phyloP scores from a whole-genome alignment of 2,113 vertebrate species.

The Helogale parvula region DNA sequence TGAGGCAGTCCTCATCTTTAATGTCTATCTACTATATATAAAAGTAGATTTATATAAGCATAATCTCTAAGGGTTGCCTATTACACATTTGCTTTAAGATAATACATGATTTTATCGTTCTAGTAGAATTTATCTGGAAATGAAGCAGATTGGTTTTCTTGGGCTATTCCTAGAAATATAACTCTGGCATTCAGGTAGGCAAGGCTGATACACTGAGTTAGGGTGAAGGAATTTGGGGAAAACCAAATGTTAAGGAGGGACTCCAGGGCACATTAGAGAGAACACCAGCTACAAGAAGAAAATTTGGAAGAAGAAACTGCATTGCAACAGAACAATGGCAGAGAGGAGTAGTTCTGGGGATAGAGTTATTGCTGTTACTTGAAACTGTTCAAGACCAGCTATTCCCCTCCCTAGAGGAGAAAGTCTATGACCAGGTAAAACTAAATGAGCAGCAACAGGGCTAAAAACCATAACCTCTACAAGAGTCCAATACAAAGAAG shows the following conservation, averaged over 20 bases:
- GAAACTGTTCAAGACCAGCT: neutral
- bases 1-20: neutral
- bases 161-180: conserved; percentile 23
- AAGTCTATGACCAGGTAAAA: neutral
- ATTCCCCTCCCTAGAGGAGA: neutral
- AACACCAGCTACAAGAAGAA: neutral
- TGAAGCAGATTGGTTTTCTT: neutral
- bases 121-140: conserved; percentile 1
- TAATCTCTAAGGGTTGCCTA: neutral
- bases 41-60: neutral
- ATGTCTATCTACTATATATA: neutral
- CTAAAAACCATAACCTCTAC: neutral
- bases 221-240: neutral
- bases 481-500: neutral
- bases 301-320: neutral
- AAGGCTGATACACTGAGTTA: neutral
- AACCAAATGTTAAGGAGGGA: neutral
- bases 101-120: neutral
- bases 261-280: neutral
- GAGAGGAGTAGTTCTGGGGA: neutral
- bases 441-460: neutral
- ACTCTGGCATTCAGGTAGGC: neutral
- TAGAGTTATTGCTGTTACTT: neutral
- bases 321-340: neutral
- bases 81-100: neutral